Conservation (phyloP, 2,797 vertebrate genomes). For the Pangasius krempfi region DNA sequence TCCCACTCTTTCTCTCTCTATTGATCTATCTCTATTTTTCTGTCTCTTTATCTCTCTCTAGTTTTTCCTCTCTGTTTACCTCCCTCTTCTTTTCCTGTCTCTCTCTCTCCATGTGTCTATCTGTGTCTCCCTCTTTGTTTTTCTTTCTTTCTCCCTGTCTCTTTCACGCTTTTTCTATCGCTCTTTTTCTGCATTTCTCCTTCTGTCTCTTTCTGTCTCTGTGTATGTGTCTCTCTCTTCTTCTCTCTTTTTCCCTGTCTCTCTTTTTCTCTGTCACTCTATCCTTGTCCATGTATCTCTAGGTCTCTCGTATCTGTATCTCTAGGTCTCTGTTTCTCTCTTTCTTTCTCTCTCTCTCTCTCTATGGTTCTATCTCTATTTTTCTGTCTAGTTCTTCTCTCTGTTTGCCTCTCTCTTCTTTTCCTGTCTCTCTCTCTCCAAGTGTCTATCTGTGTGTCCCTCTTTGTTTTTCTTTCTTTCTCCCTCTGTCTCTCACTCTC, state of each 20-base stretch:
- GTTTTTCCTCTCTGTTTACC: not conserved
- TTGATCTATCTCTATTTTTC: not conserved
- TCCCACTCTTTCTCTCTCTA: too few species aligned
- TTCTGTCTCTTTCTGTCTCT: not conserved
- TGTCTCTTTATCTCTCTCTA: not conserved
- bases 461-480: rapidly evolving
- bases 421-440: not conserved
- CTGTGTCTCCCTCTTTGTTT: not conserved
- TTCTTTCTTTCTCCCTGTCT: not conserved
- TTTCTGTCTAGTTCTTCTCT: not conserved
- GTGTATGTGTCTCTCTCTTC: not conserved
- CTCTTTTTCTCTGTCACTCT: not conserved
- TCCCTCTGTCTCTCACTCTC: not conserved
- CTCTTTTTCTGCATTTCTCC: too few species aligned
- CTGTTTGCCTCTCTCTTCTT: too few species aligned
- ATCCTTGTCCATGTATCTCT: too few species aligned
- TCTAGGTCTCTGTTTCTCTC: not conserved
- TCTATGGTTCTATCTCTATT: not conserved
- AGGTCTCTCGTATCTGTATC: too few species aligned
- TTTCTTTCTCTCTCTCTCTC: not conserved
- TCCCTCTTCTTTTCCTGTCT: not conserved
- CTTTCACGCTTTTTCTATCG: too few species aligned
- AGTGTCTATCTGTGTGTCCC: not conserved
- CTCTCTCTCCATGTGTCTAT: not conserved
- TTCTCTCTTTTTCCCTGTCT: not conserved